Evolutionary conservation across 2,797 vertebrate genomes (phyloP).

Genomic region (Vireo griseus): DNA sequence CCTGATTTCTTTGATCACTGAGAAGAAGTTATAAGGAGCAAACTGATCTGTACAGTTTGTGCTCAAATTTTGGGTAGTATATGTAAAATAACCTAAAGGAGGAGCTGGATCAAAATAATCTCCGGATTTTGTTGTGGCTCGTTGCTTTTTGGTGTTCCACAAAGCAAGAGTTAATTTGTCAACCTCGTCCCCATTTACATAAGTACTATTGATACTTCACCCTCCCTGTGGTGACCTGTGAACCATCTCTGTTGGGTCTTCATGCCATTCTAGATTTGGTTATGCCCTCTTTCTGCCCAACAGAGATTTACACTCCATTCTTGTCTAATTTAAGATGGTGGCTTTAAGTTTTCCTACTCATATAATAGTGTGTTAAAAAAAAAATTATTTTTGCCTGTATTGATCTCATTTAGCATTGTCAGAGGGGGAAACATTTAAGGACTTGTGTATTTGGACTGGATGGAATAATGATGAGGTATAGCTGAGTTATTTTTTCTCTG

Average conservation of each 20-base stretch:
- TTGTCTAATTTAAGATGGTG: not conserved
- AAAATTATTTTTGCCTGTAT: not conserved
- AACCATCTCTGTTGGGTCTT: not conserved
- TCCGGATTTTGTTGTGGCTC: not conserved
- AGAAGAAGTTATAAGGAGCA: not conserved
- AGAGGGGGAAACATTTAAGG: not conserved
- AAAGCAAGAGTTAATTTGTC: not conserved
- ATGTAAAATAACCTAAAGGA: not conserved
- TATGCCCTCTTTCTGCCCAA: not conserved
- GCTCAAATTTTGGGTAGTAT: not conserved
- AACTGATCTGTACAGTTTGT: not conserved
- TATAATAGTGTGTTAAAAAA: not conserved
- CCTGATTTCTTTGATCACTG: not conserved
- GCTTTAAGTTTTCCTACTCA: not conserved
- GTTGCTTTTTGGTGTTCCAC: not conserved
- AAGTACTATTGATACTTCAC: not conserved
- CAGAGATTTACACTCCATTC: not conserved
- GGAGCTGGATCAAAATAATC: not conserved
- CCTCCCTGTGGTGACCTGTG: fast-evolving
- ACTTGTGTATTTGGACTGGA: not conserved
- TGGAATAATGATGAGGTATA: not conserved
- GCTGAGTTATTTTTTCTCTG: not conserved
- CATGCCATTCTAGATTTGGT: not conserved
- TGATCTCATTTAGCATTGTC: not conserved
- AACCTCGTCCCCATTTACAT: fast-evolving